Base-by-base conservation (phyloP, 2,113 vertebrate species). In the Eubucco bourcierii region DNA sequence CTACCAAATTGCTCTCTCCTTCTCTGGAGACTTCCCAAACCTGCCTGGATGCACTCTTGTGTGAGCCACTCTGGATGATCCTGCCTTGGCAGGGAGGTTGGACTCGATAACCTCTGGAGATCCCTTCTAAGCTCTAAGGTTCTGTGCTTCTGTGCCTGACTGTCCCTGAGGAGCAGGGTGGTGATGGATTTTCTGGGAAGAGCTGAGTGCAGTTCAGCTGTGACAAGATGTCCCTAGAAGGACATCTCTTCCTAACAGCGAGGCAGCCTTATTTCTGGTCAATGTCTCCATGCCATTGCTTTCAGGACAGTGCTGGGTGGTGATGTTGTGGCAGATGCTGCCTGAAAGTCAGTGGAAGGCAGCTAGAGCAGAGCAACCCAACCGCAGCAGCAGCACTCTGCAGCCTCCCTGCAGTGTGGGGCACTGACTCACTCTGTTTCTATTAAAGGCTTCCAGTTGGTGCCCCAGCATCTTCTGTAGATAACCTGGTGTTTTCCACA, bases 381-480 rank as follows among this genome's bases (percentile, higher is more conserved):
- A 53, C 64, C 19, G 1, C 75, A 67, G 20, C 16, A 6, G 34
- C 1, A 2, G 39, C 68, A 37, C 33, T 75, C 76, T 33, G 58
- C 83, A 52, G 28, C n/a, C 9, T 12, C 10, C 24, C n/a, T 1
- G 0, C 50, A 12, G 76, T 0, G 0, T 55, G 46, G 60, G 33
- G 25, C 21, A 33, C 31, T 88, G 93, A 86, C 44, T 92, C 91
- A 85, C 52, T 1, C 1, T n/a, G 34, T 65, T 83, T 80, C 77
- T 74, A 18, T 76, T 63, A 27, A 34, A 76, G 44, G 53, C 14
- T 83, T 28, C 17, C 4, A 12, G 14, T 18, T 44, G 11, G 29
- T 2, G 4, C 63, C 79, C 34, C n/a, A 31, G 15, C 17, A 1
- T 28, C 12, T 68, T 72, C 75, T 81, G 37, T 60, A 87, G 87